A percentile compares a stretch with the other conserved stretches of the same genome.
These are phyloP conservation scores for Otolemur garnettii DNA, from an alignment of 2,113 vertebrate genomes.

Conservation along the genomic window DNA sequence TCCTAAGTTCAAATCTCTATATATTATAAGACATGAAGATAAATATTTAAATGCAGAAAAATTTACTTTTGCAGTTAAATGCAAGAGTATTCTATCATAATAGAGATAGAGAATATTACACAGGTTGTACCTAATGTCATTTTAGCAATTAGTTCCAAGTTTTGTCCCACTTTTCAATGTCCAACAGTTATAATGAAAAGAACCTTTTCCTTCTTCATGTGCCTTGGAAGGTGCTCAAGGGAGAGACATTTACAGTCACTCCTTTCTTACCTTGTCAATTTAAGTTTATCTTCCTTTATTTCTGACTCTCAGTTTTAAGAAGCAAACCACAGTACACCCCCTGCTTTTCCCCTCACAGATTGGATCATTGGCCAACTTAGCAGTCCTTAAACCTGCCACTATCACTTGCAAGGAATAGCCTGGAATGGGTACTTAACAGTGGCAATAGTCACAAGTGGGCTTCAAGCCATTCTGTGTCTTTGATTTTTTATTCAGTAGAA, in stretches of 20 bases:
- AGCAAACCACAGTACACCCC: neutral
- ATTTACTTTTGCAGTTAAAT: neutral
- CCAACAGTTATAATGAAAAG: neutral
- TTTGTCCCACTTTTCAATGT: neutral
- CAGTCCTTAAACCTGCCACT: neutral
- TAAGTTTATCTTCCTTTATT: neutral
- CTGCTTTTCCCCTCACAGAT: neutral
- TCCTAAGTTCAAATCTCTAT: neutral
- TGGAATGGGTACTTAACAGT: neutral
- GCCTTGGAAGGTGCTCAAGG: neutral
- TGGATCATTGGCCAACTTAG: neutral
- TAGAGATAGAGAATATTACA: neutral
- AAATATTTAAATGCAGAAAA: neutral
- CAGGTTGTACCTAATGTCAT: neutral
- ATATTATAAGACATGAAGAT: neutral
- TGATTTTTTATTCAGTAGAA: constrained; percentile 21
- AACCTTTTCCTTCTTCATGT: neutral
- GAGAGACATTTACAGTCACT: neutral
- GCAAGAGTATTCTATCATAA: neutral
- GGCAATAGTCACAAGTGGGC: neutral
- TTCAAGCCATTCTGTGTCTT: neutral
- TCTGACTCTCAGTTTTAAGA: neutral
- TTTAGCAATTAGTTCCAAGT: neutral
- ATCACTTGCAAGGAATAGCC: neutral
- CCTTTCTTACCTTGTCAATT: neutral